These are phyloP conservation scores for Stenodera caucasica DNA, from an alignment of 2,888 invertebrate genomes.

Conservation along the genomic window DNA sequence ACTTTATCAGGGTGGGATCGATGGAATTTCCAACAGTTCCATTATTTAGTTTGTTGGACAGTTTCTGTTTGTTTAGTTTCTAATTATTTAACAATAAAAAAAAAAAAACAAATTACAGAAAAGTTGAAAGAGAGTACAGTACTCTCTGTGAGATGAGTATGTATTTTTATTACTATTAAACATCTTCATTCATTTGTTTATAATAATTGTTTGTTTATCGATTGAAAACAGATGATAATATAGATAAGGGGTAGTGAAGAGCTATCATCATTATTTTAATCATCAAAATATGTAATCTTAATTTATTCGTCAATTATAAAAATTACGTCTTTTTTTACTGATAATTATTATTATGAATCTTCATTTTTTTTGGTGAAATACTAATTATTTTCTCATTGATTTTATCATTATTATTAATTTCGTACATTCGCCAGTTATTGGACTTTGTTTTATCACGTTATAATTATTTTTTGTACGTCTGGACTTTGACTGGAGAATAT, in stretches of 20 bases:
- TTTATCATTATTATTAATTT: no score
- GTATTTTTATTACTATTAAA: constrained; percentile 31
- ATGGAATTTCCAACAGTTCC: constrained; percentile 36
- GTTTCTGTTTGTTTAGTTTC: constrained; percentile 1
- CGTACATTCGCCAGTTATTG: no score
- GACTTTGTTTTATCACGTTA: background rate
- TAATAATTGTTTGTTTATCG: background rate
- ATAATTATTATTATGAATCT: no score
- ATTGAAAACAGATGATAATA: background rate
- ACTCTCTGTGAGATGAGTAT: constrained; percentile 47
- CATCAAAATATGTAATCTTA: no score
- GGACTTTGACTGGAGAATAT: background rate
- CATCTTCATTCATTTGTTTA: background rate
- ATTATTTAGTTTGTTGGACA: constrained; percentile 10
- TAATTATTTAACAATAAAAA: background rate
- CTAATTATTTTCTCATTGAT: no score
- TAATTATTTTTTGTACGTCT: no score
- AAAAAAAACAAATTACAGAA: constrained; percentile 9
- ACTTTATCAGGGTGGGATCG: constrained; percentile 45
- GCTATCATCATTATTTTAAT: no score
- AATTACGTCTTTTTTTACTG: no score
- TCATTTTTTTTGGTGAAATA: no score
- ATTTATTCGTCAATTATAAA: no score
- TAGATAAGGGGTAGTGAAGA: no score
- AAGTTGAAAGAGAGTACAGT: constrained; percentile 32